phyloP scores from a whole-genome alignment of 2,888 invertebrate species.

The Rhyacophila evoluta region DNA sequence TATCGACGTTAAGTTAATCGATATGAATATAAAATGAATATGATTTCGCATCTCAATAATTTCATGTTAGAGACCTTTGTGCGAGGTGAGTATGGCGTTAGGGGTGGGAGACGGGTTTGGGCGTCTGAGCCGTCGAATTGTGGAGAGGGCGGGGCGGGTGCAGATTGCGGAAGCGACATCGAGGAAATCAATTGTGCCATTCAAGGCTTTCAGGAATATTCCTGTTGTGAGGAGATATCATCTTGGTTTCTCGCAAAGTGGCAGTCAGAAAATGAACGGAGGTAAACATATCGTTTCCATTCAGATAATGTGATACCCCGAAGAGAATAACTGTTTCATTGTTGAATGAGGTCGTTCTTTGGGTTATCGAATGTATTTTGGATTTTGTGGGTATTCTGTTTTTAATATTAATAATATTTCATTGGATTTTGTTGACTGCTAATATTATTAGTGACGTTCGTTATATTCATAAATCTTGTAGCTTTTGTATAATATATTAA shows the following conservation, averaged over 20 bases:
- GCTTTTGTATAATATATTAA: no score
- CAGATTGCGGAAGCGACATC: constrained; percentile 40
- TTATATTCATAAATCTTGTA: no score
- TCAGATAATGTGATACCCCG: constrained; percentile 8
- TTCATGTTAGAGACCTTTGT: neutral
- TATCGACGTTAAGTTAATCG: no score
- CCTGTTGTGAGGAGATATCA: constrained; percentile 29
- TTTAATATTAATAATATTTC: neutral
- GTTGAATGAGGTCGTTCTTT: constrained; percentile 5
- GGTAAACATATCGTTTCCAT: constrained; percentile 17
- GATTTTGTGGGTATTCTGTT: neutral
- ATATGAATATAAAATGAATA: no score
- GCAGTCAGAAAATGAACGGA: constrained; percentile 17
- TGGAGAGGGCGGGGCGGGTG: neutral
- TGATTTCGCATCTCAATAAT: no score
- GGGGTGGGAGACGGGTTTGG: neutral
- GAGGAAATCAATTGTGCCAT: constrained; percentile 48
- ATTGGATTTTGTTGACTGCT: no score
- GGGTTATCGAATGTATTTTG: constrained; percentile 4
- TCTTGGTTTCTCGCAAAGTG: constrained; percentile 25
- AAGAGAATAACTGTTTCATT: neutral
- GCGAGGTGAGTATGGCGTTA: neutral
- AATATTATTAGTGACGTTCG: no score
- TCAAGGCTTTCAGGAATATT: constrained; percentile 43
- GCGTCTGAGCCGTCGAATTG: constrained; percentile 11